Percentiles rank a stretch among this genome's conserved stretches.
Evolutionary conservation across 2,113 vertebrate species (phyloP).

Genomic region (Fulmarus glacialis): DNA sequence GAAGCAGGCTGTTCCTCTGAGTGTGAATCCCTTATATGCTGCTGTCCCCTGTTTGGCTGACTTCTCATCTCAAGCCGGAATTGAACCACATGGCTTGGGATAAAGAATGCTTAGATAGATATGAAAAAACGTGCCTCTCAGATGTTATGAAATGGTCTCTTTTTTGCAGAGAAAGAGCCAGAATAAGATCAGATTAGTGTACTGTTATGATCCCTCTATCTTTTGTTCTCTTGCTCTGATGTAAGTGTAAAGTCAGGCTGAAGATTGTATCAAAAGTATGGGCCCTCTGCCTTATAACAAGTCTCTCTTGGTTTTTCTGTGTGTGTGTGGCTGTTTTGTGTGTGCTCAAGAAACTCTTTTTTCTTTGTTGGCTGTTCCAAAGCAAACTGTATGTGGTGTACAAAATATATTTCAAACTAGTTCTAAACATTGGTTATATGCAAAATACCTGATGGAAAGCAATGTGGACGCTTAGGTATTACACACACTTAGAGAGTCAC

Average conservation of each 20-base stretch:
- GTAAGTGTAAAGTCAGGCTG: neutral
- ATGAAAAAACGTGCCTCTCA: neutral
- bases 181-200: conserved; percentile 30
- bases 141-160: neutral
- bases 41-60: neutral
- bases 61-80: conserved; percentile 5
- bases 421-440: neutral
- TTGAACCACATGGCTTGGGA: neutral
- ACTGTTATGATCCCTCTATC: neutral
- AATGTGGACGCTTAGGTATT: neutral
- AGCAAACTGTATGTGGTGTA: neutral
- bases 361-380: neutral
- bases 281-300: neutral
- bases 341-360: neutral
- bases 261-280: neutral
- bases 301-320: neutral
- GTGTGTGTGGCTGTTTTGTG: neutral
- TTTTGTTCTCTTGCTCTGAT: conserved; percentile 24
- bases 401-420: neutral
- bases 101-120: conserved; percentile 9
- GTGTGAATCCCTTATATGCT: neutral
- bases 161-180: neutral
- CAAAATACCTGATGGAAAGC: neutral
- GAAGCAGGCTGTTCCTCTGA: neutral
- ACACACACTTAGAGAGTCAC: neutral